Evolutionary conservation across 53 echinoderm and acorn worm species (phyloP).

Genomic region (Paracentrotus lividus): DNA sequence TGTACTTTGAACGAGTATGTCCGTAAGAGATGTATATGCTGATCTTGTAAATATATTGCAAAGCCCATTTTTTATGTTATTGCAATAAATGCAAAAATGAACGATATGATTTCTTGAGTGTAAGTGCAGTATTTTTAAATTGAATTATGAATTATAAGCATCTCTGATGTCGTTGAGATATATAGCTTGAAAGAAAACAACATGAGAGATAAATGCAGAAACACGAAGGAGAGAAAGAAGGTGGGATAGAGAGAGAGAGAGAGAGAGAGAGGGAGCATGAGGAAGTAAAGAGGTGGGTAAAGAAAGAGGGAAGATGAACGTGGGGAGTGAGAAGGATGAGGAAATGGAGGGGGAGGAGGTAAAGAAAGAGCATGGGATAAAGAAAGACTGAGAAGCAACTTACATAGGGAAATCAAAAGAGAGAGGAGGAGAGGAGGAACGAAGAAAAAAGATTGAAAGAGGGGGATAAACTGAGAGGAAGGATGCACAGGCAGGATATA

Average conservation of each 20-base stretch:
- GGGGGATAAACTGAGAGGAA: too few species aligned
- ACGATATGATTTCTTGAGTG: too few species aligned
- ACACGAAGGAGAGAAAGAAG: too few species aligned
- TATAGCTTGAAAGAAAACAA: not conserved
- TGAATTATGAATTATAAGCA: too few species aligned
- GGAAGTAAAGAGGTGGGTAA: not conserved
- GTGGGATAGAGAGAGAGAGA: not conserved
- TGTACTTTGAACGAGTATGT: constrained; percentile 13
- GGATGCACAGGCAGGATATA: too few species aligned
- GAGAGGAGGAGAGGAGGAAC: too few species aligned
- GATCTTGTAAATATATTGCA: constrained; percentile 67
- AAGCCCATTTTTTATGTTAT: constrained; percentile 70
- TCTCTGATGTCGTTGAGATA: not conserved
- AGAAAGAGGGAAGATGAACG: not conserved
- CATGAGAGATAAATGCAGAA: not conserved
- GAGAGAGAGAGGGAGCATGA: not conserved
- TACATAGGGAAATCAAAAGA: too few species aligned
- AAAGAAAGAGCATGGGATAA: not conserved
- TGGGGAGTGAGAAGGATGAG: not conserved
- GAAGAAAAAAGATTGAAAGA: too few species aligned
- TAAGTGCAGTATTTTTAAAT: too few species aligned
- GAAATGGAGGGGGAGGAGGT: not conserved
- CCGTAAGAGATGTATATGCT: constrained; percentile 57
- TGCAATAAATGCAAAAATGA: constrained; percentile 71
- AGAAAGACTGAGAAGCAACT: too few species aligned